Percentiles rank a stretch among this genome's conserved stretches.
These are phyloP conservation scores for Actinia equina DNA, from an alignment of 64 coral and sea anemone genomes.

Conservation along the genomic window DNA sequence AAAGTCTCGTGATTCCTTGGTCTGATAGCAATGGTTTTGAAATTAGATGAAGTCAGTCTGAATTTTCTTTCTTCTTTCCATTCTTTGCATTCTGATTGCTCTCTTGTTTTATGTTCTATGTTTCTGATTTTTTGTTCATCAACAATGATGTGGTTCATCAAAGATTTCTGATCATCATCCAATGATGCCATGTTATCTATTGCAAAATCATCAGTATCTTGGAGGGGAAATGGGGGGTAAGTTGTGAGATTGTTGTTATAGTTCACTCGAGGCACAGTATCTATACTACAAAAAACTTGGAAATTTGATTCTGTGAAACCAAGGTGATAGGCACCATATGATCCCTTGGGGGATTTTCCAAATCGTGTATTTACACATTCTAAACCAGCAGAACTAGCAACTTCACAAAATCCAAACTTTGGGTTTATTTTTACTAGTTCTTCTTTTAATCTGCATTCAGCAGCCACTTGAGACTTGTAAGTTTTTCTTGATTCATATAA, in stretches of 20 bases:
- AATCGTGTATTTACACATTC: slow-evolving; percentile 6
- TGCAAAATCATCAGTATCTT: neutral
- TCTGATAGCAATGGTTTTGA: slow-evolving; percentile 51
- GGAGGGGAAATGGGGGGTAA: neutral
- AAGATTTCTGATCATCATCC: neutral
- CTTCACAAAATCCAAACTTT: neutral
- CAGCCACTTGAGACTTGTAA: neutral
- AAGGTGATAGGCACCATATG: slow-evolving; percentile 30
- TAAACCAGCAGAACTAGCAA: neutral
- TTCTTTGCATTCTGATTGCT: slow-evolving; percentile 20
- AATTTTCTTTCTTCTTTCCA: slow-evolving; percentile 53
- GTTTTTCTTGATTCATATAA: neutral
- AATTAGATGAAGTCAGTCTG: slow-evolving; percentile 56
- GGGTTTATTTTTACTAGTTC: neutral
- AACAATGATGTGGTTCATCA: neutral
- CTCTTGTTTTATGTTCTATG: slow-evolving; percentile 30
- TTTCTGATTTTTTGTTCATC: neutral
- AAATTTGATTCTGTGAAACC: neutral
- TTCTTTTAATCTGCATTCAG: neutral
- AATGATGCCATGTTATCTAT: neutral
- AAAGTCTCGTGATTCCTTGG: slow-evolving; percentile 66
- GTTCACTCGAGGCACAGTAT: neutral
- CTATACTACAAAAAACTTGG: neutral
- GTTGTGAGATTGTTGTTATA: neutral
- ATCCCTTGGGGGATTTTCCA: slow-evolving; percentile 31